Evolutionary conservation across 2,797 vertebrate genomes (phyloP), one percentile per base, ranked within the genome.

Genomic region (Chiroxiphia lanceolata): DNA sequence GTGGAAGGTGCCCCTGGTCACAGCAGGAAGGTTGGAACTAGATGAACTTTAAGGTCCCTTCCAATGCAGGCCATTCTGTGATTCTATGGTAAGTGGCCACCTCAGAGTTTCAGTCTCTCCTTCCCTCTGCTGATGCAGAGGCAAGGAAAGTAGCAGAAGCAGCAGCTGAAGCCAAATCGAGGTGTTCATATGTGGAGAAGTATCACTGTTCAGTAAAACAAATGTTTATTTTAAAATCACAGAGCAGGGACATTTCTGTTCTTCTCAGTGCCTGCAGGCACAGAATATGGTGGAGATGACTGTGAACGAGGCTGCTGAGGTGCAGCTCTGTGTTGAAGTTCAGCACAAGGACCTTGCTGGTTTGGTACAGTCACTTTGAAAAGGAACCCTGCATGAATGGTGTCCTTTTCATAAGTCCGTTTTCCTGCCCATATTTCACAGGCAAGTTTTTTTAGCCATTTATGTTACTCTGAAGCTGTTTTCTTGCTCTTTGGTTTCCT

Each of bases 401-500:
- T 84, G 72, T 93, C 68, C 45, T 83, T 87, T 80, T 34, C 72
- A 36, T 15, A 51, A 38, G 11, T 23, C 31, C 6, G 21, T 47
- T 59, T 95, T 81, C 53, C 23, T 82, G 67, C 36, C 75, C 19
- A 1, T 68, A 40, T 86, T 84, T 95, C 91, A 50, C 75, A 77
- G 85, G 57, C 34, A 61, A 61, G 8, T 45, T 88, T 93, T 77
- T 33, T 63, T 92, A 69, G 75, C 45, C 56, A 17, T 70, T 82
- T 69, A 34, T 33, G 5, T 67, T 71, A 67, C 57, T 74, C 54
- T 68, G 63, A 85, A 67, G 56, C 76, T 83, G 42, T 59, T 76
- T 53, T 69, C 74, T 79, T 79, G 19, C 36, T 94, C 65, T 50
- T 93, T 94, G 92, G 72, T 78, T 87, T 80, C 48, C 27, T 81